These are phyloP conservation scores for Silurus asotus DNA, from an alignment of 2,113 vertebrate genomes.

Conservation along the genomic window DNA sequence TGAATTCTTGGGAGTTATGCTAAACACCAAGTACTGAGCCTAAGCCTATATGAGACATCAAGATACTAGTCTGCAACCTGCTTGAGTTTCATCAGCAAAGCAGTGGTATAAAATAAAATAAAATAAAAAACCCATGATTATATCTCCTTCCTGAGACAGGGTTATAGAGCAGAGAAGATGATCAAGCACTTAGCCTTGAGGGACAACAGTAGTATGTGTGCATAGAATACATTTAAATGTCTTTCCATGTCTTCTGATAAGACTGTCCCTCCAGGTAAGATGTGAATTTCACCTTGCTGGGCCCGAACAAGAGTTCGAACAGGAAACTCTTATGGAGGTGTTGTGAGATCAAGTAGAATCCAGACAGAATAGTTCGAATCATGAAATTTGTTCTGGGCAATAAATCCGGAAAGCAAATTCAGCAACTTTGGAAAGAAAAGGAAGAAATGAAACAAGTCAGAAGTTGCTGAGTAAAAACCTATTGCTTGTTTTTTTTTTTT, in stretches of 20 bases:
- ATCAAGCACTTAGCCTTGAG: conserved; percentile 1
- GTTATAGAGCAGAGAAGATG: neutral
- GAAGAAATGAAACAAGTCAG: neutral
- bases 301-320: neutral
- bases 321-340: neutral
- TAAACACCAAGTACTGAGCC: too few species aligned
- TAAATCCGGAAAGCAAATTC: neutral
- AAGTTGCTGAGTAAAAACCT: neutral
- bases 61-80: neutral
- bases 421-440: neutral
- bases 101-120: neutral
- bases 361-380: neutral
- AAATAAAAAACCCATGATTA: neutral
- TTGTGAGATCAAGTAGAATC: neutral
- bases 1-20: neutral
- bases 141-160: neutral
- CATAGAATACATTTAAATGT: neutral
- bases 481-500: neutral
- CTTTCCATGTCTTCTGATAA: neutral
- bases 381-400: neutral
- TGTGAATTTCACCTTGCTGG: neutral
- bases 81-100: neutral
- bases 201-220: neutral
- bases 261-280: neutral
- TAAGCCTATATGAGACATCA: too few species aligned